These are phyloP conservation scores for Gastracanthus pulcherrimus DNA, from an alignment of 2,888 invertebrate genomes.

Conservation along the genomic window DNA sequence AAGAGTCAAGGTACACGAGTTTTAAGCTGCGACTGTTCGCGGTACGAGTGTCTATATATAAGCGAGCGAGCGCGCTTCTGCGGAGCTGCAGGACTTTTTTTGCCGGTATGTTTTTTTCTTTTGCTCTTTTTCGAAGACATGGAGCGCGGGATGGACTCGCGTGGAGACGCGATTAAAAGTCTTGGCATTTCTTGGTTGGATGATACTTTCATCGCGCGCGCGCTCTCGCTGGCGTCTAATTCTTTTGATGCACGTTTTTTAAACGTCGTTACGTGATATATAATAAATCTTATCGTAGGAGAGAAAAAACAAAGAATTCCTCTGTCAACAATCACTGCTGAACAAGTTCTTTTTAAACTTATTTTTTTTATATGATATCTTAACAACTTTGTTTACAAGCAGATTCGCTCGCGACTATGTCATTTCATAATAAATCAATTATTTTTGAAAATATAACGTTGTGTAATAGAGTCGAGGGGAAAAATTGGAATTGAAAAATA, in stretches of 20 bases:
- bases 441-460: neutral
- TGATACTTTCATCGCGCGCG: constrained; percentile 21
- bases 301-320: constrained; percentile 19
- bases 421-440: constrained; percentile 7
- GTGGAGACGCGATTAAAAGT: neutral
- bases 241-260: constrained; percentile 6
- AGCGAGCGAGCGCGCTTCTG: neutral
- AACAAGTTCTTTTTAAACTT: constrained; percentile 13
- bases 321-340: neutral
- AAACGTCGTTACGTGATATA: neutral
- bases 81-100: neutral
- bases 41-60: neutral
- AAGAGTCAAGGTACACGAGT: constrained; percentile 45
- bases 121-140: neutral
- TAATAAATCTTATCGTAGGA: constrained; percentile 30
- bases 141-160: too few relatives aligned
- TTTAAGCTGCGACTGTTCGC: constrained; percentile 9
- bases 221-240: neutral
- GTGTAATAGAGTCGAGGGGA: neutral
- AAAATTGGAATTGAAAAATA: too few relatives aligned
- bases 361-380: constrained; percentile 16
- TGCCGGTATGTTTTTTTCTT: neutral
- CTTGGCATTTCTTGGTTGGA: constrained; percentile 2
- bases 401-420: neutral
- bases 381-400: constrained; percentile 37